Evolutionary conservation across 2,888 invertebrate species (phyloP), one percentile per base, ranked within the genome.

Genomic region (Heliconius aoede): DNA sequence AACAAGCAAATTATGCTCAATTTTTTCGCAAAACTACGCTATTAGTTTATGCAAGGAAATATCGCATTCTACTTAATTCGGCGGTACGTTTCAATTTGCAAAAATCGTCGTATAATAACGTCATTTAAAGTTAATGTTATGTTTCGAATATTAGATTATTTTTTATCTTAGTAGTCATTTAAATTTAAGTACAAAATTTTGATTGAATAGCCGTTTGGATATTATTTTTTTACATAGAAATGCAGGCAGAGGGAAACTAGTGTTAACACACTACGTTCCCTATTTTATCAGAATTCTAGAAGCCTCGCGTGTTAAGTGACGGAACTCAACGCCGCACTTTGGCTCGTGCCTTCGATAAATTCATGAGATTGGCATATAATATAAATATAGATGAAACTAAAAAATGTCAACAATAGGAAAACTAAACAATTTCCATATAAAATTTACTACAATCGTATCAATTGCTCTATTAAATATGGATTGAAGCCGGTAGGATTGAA

Each of bases 1-100:
- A 84, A 81, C 87, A 80, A 78, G 82, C 73, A 28, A 76, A 74
- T 85, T 85, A 83, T 86, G 87, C 84, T 89, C 85, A 88, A 87
- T 87, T 87, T 71, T 88, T 86, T 84, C 84, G 83, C 84, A 84
- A 81, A 64, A 64, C 36, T n/a, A 36, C 82, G 79, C 80, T 75
- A 81, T 85, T 84, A 84, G 79, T 84, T 82, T 85, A 83, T 82
- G 83, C 79, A 80, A 81, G 81, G 81, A 82, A 82, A 78, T 80
- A 78, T 80, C 72, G 55, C 32, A 28, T 65, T 74, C 24, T 18
- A 62, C 51, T 78, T 73, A 74, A 77, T 76, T 76, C 55, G 51
- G 32, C 71, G 61, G 64, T 76, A 77, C 76, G 79, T 76, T 55
- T 69, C 65, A 79, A 79, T 77, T 76, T 79, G 32, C 36, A 51